Percentiles rank a stretch among this genome's conserved stretches.
Evolutionary conservation across 2,888 invertebrate species (phyloP).

Genomic region (Bhutanitis thaidina): DNA sequence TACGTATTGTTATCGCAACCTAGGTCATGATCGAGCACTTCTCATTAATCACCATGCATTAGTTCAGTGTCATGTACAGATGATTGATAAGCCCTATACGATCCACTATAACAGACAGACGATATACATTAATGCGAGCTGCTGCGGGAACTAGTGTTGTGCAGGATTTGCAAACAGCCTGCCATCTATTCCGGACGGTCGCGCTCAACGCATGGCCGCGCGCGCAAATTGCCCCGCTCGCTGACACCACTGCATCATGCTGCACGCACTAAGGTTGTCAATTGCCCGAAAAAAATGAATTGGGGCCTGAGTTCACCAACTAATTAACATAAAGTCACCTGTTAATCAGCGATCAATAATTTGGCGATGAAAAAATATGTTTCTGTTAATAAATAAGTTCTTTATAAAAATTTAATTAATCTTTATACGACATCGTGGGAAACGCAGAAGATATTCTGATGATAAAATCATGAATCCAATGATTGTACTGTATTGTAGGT

Average conservation of each 20-base stretch:
- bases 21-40: not conserved
- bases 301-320: too few species aligned
- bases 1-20: not conserved
- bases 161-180: not conserved
- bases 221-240: conserved; percentile 20
- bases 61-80: conserved; percentile 8
- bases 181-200: conserved; percentile 5
- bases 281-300: too few species aligned
- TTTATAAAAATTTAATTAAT: too few species aligned
- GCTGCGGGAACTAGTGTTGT: conserved; percentile 6
- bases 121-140: conserved; percentile 12
- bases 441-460: too few species aligned
- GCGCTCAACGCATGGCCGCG: not conserved
- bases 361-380: too few species aligned
- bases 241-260: conserved; percentile 25
- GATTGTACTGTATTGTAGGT: too few species aligned
- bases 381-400: too few species aligned
- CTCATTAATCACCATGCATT: conserved; percentile 7
- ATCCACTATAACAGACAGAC: conserved; percentile 4
- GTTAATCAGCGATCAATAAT: too few species aligned
- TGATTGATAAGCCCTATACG: conserved; percentile 9
- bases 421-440: too few species aligned
- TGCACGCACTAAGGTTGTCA: not conserved
- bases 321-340: too few species aligned
- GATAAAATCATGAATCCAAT: too few species aligned